These are phyloP conservation scores for Lordiphosa andalusiaca DNA, from an alignment of 2,888 invertebrate species.

Conservation along the genomic window DNA sequence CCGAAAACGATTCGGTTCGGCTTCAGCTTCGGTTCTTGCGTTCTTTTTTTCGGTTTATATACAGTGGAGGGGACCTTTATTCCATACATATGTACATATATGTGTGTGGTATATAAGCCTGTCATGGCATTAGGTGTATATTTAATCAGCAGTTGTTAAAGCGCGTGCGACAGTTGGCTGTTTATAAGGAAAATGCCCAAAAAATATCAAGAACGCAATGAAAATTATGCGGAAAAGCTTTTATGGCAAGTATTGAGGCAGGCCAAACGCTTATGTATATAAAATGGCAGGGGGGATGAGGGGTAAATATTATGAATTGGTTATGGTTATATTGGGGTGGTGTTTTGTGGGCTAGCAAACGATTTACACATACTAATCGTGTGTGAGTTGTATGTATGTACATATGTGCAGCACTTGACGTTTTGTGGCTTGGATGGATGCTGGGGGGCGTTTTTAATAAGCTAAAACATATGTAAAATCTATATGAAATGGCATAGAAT, in stretches of 20 bases:
- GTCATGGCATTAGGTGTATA: constrained; percentile 54
- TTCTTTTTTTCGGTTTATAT: constrained; percentile 17
- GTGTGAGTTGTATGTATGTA: no score
- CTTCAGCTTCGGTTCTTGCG: constrained; percentile 14
- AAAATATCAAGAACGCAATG: constrained; percentile 11
- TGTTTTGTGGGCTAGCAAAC: constrained; percentile 34
- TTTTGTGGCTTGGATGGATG: not conserved
- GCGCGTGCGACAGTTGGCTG: constrained; percentile 64
- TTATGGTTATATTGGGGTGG: constrained; percentile 6
- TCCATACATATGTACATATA: constrained; percentile 7
- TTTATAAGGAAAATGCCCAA: constrained; percentile 32
- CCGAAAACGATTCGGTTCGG: constrained; percentile 27
- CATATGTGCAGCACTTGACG: not conserved
- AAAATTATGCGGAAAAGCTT: constrained; percentile 62
- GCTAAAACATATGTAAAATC: constrained; percentile 25
- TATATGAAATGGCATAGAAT: constrained; percentile 1
- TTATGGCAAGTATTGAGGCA: constrained; percentile 44
- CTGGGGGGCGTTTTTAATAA: constrained; percentile 26
- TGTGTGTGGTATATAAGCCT: constrained; percentile 15
- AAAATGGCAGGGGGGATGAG: not conserved
- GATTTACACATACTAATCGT: constrained; percentile 43
- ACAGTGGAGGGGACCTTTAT: constrained; percentile 12
- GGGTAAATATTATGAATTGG: constrained; percentile 20
- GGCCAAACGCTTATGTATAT: constrained; percentile 21
- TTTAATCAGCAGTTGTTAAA: constrained; percentile 61